Percentiles rank a stretch among this genome's conserved stretches.
These are phyloP conservation scores for Patella vulgata DNA, from an alignment of 1,140 invertebrate species.

Conservation along the genomic window DNA sequence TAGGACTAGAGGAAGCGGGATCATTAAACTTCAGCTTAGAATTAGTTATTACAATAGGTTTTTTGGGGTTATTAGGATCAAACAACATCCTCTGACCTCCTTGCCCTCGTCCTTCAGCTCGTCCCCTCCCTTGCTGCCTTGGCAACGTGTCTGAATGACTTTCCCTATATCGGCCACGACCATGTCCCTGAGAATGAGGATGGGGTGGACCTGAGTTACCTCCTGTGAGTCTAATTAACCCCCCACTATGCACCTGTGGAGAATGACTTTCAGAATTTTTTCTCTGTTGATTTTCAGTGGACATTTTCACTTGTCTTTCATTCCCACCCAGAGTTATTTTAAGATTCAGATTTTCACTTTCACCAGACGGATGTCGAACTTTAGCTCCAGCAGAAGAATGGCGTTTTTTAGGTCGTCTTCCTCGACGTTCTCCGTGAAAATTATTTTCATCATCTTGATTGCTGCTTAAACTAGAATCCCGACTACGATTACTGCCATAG, in stretches of 20 bases:
- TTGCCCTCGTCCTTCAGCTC: slow-evolving; percentile 21
- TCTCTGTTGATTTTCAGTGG: slow-evolving; percentile 4
- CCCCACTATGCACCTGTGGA: too few relatives aligned
- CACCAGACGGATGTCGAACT: slow-evolving; percentile 1
- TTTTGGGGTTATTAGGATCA: slow-evolving; percentile 77
- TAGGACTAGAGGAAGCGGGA: slow-evolving; percentile 13
- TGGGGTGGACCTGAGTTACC: not conserved
- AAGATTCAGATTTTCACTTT: slow-evolving; percentile 10
- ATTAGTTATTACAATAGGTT: slow-evolving; percentile 73
- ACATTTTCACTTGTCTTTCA: slow-evolving; percentile 13
- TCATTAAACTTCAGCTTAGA: slow-evolving; percentile 29
- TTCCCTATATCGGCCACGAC: slow-evolving; percentile 5
- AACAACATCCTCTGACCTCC: slow-evolving; percentile 66
- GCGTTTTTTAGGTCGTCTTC: slow-evolving; percentile 16
- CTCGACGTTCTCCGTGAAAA: slow-evolving; percentile 8
- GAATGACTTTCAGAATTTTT: not conserved
- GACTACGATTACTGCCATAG: slow-evolving; percentile 24
- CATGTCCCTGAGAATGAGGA: slow-evolving; percentile 4
- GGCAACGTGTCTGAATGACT: slow-evolving; percentile 8
- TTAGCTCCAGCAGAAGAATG: slow-evolving; percentile 27
- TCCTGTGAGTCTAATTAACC: too few relatives aligned
- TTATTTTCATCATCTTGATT: slow-evolving; percentile 27
- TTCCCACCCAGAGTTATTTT: slow-evolving; percentile 21
- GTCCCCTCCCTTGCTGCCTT: slow-evolving; percentile 5
- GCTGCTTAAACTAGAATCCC: slow-evolving; percentile 27